Percentiles rank a stretch among this genome's conserved stretches.
phyloP scores from a whole-genome alignment of 2,888 invertebrate genomes.

The Hecatera dysodea region DNA sequence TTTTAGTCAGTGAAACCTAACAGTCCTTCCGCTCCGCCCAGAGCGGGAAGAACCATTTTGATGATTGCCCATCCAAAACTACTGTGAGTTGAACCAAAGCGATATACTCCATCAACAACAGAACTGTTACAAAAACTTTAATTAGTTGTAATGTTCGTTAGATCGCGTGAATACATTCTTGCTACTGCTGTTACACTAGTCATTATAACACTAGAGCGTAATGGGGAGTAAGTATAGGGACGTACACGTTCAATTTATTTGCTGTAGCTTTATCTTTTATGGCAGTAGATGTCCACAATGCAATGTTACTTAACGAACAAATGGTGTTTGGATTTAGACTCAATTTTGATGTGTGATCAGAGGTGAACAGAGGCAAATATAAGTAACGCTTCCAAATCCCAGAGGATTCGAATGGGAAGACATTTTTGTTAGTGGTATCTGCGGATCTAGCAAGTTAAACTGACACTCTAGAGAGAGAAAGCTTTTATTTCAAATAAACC shows the following conservation, averaged over 20 bases:
- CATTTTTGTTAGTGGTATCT: not conserved
- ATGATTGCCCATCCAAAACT: no score
- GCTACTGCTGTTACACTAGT: conserved; percentile 8
- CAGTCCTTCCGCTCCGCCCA: no score
- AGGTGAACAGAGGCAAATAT: not conserved
- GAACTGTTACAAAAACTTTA: conserved; percentile 7
- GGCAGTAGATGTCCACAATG: not conserved
- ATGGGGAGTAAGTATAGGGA: not conserved
- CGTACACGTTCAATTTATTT: conserved; percentile 6
- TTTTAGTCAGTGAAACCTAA: no score
- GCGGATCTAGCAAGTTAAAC: not conserved
- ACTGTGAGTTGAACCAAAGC: conserved; percentile 8
- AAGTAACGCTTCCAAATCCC: not conserved
- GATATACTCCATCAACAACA: conserved; percentile 6
- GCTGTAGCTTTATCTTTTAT: not conserved
- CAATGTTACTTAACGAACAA: not conserved
- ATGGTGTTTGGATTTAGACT: not conserved
- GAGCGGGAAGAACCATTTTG: no score
- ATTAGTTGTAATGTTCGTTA: conserved; percentile 11
- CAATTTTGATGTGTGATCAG: no score
- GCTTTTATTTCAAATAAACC: no score
- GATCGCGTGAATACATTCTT: conserved; percentile 40
- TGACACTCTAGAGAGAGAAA: no score
- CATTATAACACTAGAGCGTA: conserved; percentile 6
- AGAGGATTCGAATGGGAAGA: not conserved